phyloP scores from a whole-genome alignment of 2,113 vertebrate species.

The Ifrita kowaldi region DNA sequence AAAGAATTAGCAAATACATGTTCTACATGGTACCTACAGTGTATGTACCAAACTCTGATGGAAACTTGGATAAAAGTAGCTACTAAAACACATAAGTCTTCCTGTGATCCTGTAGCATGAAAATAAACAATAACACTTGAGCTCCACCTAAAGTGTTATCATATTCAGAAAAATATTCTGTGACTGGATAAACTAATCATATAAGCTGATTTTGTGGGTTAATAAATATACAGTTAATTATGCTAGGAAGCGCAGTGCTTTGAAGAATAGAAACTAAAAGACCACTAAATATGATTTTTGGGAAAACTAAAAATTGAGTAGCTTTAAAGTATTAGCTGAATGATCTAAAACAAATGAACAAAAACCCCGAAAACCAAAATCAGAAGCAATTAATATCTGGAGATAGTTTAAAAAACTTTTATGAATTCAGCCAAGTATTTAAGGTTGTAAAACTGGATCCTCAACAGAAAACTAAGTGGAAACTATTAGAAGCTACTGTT shows the following conservation, averaged over 20 bases:
- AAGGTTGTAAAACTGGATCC: background rate
- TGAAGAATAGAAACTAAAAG: background rate
- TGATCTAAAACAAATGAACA: background rate
- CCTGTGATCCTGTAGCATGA: background rate
- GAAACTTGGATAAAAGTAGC: background rate
- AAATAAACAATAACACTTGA: background rate
- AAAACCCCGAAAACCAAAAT: background rate
- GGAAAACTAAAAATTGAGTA: background rate
- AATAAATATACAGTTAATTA: background rate
- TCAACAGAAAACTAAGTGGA: background rate
- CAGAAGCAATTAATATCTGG: background rate
- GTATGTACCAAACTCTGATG: background rate
- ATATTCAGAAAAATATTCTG: background rate
- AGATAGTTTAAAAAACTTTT: background rate
- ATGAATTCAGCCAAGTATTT: background rate
- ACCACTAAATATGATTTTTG: background rate
- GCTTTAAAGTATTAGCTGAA: background rate
- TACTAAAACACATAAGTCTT: background rate
- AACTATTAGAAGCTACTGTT: background rate
- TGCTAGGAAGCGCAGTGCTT: background rate
- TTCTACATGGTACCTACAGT: background rate
- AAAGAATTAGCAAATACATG: accelerated
- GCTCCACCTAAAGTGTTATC: background rate
- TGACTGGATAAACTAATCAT: background rate
- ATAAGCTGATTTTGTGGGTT: background rate